Evolutionary conservation across 2,113 vertebrate species (phyloP).

Genomic region (Myrmecophaga tridactyla): DNA sequence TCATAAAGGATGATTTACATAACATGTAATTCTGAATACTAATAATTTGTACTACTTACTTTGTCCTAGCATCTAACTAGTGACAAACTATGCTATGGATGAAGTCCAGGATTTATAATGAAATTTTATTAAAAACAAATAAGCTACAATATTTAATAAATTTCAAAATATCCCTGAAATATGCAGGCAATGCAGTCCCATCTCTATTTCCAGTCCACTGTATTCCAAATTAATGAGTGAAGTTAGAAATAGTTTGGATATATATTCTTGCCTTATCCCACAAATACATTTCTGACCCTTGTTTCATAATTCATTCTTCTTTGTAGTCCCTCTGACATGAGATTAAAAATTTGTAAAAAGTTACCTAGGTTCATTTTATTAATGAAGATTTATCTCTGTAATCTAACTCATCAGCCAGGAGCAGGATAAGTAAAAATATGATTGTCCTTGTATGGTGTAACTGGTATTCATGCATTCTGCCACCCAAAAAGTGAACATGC

Average conservation of each 20-base stretch:
- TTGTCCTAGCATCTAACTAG: background rate
- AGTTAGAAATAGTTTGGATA: background rate
- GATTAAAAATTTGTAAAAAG: background rate
- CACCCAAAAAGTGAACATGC: background rate
- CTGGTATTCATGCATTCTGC: background rate
- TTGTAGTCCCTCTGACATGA: background rate
- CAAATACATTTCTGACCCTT: background rate
- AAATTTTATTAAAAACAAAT: background rate
- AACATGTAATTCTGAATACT: background rate
- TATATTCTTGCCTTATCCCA: background rate
- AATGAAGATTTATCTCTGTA: background rate
- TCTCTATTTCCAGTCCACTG: background rate
- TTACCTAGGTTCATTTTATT: background rate
- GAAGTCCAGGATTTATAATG: background rate
- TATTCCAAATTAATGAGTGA: background rate
- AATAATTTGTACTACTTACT: background rate
- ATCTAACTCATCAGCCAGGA: background rate
- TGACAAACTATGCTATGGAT: background rate
- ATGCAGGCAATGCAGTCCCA: background rate
- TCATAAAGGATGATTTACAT: background rate
- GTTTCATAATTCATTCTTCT: background rate
- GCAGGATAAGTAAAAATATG: background rate
- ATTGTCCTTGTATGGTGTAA: background rate
- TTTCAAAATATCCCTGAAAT: background rate
- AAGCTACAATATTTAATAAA: background rate